These are phyloP conservation scores for Tenthredo mesomela DNA, from an alignment of 2,888 invertebrate species.

Conservation along the genomic window DNA sequence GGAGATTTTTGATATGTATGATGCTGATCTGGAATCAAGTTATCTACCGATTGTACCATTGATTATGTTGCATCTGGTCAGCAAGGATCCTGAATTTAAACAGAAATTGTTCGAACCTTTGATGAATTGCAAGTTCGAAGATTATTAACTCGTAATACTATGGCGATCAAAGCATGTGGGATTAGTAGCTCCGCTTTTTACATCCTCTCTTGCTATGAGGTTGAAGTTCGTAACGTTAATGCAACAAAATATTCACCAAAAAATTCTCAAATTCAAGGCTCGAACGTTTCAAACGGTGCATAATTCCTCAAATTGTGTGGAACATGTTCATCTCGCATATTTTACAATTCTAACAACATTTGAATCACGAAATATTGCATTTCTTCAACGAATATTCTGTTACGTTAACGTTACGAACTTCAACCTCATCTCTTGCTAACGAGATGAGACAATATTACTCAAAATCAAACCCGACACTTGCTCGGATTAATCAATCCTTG, in stretches of 20 bases:
- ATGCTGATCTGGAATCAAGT: slow-evolving; percentile 79
- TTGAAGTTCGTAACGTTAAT: too few relatives aligned
- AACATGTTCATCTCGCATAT: too few relatives aligned
- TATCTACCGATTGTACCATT: slow-evolving; percentile 82
- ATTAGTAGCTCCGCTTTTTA: slow-evolving; percentile 84
- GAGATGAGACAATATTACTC: slow-evolving; percentile 70
- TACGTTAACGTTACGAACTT: too few relatives aligned
- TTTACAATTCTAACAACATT: too few relatives aligned
- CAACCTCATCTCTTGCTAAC: slow-evolving; percentile 79
- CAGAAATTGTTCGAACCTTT: slow-evolving; percentile 82
- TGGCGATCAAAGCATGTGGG: slow-evolving; percentile 80
- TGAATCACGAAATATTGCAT: too few relatives aligned
- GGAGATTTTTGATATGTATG: slow-evolving; percentile 81
- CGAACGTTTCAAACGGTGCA: too few relatives aligned
- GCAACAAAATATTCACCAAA: too few relatives aligned
- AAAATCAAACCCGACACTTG: slow-evolving; percentile 55
- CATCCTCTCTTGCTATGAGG: slow-evolving; percentile 79
- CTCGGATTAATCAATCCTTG: slow-evolving; percentile 34
- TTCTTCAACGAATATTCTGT: too few relatives aligned
- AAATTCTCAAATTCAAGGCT: too few relatives aligned
- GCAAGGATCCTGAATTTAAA: slow-evolving; percentile 79
- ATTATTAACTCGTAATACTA: slow-evolving; percentile 78
- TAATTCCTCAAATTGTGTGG: too few relatives aligned
- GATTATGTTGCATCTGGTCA: slow-evolving; percentile 80
- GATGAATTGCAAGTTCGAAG: slow-evolving; percentile 80